Conservation (phyloP, 2,113 vertebrate genomes). For the Salminus brasiliensis region DNA sequence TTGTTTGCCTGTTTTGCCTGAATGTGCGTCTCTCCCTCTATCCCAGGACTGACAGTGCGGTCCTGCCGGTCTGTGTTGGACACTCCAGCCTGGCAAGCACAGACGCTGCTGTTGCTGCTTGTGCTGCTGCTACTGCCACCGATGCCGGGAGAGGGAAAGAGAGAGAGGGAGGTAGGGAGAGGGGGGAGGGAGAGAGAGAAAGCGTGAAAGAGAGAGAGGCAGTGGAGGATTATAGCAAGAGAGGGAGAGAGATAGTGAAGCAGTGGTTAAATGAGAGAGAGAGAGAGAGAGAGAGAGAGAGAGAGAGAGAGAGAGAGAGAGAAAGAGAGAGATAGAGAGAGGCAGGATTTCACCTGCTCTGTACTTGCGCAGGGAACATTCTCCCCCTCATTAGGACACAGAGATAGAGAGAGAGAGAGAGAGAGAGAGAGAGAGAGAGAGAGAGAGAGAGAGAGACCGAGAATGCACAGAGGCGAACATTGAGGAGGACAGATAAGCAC, state of each 20-base stretch:
- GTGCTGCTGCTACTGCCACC: neutral
- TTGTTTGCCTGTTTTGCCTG: no score
- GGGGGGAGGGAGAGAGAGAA: conserved; percentile 1
- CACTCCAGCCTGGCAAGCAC: conserved; percentile 56
- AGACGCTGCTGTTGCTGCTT: neutral
- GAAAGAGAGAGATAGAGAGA: conserved; percentile 26
- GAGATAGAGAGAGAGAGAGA: conserved; percentile 35
- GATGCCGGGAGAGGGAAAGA: neutral
- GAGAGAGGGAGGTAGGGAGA: neutral
- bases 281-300: conserved; percentile 15
- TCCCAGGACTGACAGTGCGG: neutral
- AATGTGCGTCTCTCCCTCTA: neutral
- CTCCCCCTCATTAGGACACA: conserved; percentile 3
- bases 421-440: conserved; percentile 27
- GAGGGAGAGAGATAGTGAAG: no score
- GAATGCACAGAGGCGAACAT: conserved; percentile 4
- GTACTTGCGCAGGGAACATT: neutral
- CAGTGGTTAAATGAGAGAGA: conserved; percentile 25
- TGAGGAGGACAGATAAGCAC: neutral
- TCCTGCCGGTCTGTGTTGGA: conserved; percentile 57
- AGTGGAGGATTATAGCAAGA: neutral
- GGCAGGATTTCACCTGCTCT: neutral
- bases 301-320: conserved; percentile 24
- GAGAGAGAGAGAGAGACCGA: conserved; percentile 27
- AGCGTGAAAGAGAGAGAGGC: neutral